Base-by-base conservation (phyloP, 2,888 invertebrate species). In the Sussaba pulchella region DNA sequence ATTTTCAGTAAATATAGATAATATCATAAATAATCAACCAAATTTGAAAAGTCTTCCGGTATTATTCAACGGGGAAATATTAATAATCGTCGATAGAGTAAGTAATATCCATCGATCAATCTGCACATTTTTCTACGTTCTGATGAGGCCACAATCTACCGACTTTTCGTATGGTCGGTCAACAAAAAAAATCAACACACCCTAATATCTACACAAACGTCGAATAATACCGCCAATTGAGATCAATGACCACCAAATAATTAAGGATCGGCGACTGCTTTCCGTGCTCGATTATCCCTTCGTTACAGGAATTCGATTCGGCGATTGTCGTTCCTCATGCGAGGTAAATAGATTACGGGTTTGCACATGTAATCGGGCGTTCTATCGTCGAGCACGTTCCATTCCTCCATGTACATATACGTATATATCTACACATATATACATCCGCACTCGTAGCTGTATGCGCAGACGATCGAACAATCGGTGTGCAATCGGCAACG, bases 401-500 rank as follows among this genome's bases (percentile, higher is more conserved):
- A 17, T 70, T 66, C 36, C 21, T 36, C n/a, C n/a, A n/a, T n/a
- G n/a, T n/a, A n/a, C n/a, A n/a, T n/a, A n/a, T n/a, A n/a, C n/a
- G n/a, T n/a, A n/a, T n/a, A n/a, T n/a, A n/a, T n/a, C 31, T 6
- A 31, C 31, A 31, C 31, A 31, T 6, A 31, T 24, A 9, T 45
- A 2, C 52, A 10, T 19, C 5, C 47, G 41, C 45, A 39, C n/a
- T 54, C 36, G 31, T 47, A 19, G 6, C 6, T 12, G 43, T 57
- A 36, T 66, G 36, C n/a, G 61, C 12, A 47, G 19, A 39, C 50
- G 43, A 19, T 52, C 43, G 47, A 80, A 69, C 72, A 77, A 81
- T 77, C 57, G 81, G 41, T 69, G 77, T 73, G 72, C 69, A 81
- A 81, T 81, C 73, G 57, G 43, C 47, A 69, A 71, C 31, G 50